Base-by-base conservation (phyloP, 2,797 vertebrate species). In the Eupleurogrammus muticus region DNA sequence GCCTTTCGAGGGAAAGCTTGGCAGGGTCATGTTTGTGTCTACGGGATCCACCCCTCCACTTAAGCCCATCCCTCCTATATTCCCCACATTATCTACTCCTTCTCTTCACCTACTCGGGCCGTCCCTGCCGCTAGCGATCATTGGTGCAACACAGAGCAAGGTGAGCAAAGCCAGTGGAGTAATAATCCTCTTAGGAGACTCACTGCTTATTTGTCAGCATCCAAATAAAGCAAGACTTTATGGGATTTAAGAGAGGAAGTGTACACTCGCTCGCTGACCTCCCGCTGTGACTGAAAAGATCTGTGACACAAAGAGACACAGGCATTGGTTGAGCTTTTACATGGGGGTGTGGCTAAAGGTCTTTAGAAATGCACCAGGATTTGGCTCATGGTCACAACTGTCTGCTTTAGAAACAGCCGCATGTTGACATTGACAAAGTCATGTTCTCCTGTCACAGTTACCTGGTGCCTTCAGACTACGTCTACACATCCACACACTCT, bases 151-250 rank as follows among this genome's bases (percentile, higher is more conserved):
- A 52, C 66, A 58, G 56, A 68, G 75, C 83, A 81, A 75, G 77
- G 70, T 58, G 38, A 70, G 77, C 81, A 85, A 86, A 89, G 83
- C 82, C 75, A 80, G 70, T 70, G 72, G 61, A 81, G 58, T 38
- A 40, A 16, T 95, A 96, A 96, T 94, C 95, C 52, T 92, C 94
- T 96, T 96, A 94, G 52, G 61, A 83, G 81, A 91, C 91, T 87
- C 90, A 59, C 76, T 83, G 92, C 90, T 92, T 92, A 89, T 92
- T 92, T 94, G 89, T 91, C 91, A 87, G 87, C 80, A 81, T 94
- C 93, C 94, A 94, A 94, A 95, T 96, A 94, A 94, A 95, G 94
- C 92, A 80, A 58, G 80, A 90, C 87, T 90, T 92, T 93, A 94
- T 85, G 84, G 94, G 95, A 94, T 95, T 96, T 93, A 83, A n/a